phyloP scores from a whole-genome alignment of 2,113 vertebrate genomes.

The Cochlearius cochlearius region DNA sequence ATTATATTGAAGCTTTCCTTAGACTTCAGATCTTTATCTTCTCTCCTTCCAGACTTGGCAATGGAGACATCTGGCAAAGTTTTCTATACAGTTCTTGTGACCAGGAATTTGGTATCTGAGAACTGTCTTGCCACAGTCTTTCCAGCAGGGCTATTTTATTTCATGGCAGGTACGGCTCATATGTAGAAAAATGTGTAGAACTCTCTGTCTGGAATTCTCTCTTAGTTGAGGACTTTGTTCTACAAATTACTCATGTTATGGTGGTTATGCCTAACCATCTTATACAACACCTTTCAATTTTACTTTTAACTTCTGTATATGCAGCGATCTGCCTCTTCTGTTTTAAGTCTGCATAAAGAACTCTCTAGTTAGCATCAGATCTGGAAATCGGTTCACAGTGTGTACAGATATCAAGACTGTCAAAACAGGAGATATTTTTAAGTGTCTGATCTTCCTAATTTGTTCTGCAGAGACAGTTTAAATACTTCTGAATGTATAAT shows the following conservation, averaged over 20 bases:
- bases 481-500: not conserved
- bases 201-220: not conserved
- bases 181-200: not conserved
- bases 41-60: not conserved
- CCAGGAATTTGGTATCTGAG: not conserved
- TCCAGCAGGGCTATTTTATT: not conserved
- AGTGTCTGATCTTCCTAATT: not conserved
- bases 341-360: not conserved
- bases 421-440: slow-evolving; percentile 26
- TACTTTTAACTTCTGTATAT: not conserved
- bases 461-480: not conserved
- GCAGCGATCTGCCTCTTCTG: not conserved
- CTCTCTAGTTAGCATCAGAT: not conserved
- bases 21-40: not conserved
- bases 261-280: not conserved
- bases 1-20: not conserved
- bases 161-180: not conserved
- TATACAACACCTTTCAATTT: not conserved
- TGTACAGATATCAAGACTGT: not conserved
- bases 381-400: not conserved
- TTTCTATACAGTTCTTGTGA: not conserved
- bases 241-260: not conserved
- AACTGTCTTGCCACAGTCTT: not conserved
- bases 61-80: not conserved
- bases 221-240: not conserved